Evolutionary conservation across 1,140 invertebrate species (phyloP), one percentile per base, ranked within the genome.

Genomic region (Heterodera carotae): DNA sequence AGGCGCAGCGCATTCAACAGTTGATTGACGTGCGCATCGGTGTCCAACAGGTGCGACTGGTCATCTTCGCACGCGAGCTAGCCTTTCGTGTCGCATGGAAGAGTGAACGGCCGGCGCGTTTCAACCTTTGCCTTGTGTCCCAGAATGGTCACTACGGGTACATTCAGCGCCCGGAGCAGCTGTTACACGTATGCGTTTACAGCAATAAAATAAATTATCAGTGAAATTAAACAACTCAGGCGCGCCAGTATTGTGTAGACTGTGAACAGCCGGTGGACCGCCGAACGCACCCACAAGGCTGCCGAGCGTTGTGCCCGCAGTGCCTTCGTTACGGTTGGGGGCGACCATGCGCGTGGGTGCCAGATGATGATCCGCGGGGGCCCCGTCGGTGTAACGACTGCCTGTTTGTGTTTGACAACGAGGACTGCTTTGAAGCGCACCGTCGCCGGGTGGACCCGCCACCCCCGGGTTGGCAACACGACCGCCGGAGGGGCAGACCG

Each of bases 361-460:
- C 48, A 15, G 48, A 15, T 22, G 10, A 53, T 3, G 48, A 8
- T 12, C 48, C 48, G 48, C 18, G 3, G 48, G 10, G 48, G 10
- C 48, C 48, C 10, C 18, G 3, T 8, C 48, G 48, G 10, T 53
- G 48, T 15, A 15, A 12, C 48, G 48, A 53, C 48, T 53, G 48
- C 18, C 48, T 18, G 48, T 53, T 53, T 22, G 48, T 53, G 48
- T 53, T 53, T 15, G 27, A 29, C 12, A 66, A 66, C 62, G 22
- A 2, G 62, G 62, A 66, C 18, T 66, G 62, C 62, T 66, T 29
- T 10, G 62, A 66, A 25, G 62, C 62, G 18, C 62, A 66, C 33
- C 62, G 62, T 4, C 62, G 62, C 33, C 62, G 25, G 27, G 62
- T 66, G 62, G 27, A 29, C 33, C 62, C 33, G 27, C 62, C 62